Conservation (phyloP, 1,140 invertebrate species). For the Dendrolimus punctatus region DNA sequence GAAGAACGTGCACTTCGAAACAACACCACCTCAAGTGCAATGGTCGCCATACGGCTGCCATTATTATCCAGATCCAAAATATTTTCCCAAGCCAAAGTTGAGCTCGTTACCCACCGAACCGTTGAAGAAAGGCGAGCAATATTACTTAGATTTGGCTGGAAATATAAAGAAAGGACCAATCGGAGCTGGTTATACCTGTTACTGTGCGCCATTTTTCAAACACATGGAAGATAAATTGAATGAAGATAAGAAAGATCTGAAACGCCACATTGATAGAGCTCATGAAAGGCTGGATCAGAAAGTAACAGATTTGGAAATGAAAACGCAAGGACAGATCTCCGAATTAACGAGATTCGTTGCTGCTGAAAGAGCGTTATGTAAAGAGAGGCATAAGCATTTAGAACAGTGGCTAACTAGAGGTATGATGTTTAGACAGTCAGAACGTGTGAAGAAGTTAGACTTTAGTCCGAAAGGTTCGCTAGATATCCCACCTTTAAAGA, state of each 20-base stretch:
- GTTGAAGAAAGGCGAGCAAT: constrained; percentile 91
- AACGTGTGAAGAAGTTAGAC: constrained; percentile 70
- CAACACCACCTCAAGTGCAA: constrained; percentile 45
- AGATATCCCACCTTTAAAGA: constrained; percentile 74
- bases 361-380: constrained; percentile 76
- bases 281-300: constrained; percentile 86
- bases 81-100: constrained; percentile 87
- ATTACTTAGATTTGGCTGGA: constrained; percentile 95
- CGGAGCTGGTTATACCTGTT: constrained; percentile 89
- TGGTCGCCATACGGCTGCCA: constrained; percentile 94
- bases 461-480: constrained; percentile 73
- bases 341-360: constrained; percentile 78
- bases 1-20: constrained; percentile 68
- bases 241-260: constrained; percentile 87
- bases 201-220: constrained; percentile 84
- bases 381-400: constrained; percentile 77
- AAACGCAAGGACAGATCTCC: constrained; percentile 84
- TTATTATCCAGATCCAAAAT: constrained; percentile 86
- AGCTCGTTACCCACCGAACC: constrained; percentile 90
- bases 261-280: constrained; percentile 86
- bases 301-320: constrained; percentile 85
- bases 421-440: constrained; percentile 74
- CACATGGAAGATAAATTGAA: constrained; percentile 91
- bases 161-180: constrained; percentile 96
- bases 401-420: constrained; percentile 79